A percentile compares a stretch with the other conserved stretches of the same genome.
These are phyloP conservation scores for Pterocles burchelli DNA, from an alignment of 2,113 vertebrate genomes.

Conservation along the genomic window DNA sequence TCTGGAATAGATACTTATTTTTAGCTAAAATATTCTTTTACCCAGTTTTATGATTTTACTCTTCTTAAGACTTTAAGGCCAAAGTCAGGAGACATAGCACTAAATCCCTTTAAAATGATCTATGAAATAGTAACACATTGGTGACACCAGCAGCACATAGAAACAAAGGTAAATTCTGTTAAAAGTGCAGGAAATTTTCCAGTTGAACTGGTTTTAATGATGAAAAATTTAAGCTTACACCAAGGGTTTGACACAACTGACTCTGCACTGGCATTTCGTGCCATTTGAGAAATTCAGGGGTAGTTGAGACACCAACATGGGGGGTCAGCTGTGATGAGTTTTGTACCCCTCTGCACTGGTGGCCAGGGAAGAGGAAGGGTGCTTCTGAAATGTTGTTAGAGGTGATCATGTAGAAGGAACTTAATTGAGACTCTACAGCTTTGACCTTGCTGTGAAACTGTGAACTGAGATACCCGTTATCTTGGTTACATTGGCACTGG, in stretches of 20 bases:
- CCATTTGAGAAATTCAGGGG: not conserved
- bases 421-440: not conserved
- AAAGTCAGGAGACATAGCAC: accelerated
- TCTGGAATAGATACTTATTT: not conserved
- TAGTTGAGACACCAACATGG: not conserved
- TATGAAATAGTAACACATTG: not conserved
- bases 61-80: not conserved
- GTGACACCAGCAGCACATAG: not conserved
- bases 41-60: not conserved
- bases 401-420: not conserved
- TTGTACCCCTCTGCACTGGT: not conserved
- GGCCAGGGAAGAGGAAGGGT: not conserved
- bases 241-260: not conserved
- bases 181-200: not conserved
- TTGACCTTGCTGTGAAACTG: not conserved
- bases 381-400: not conserved
- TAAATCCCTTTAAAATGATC: not conserved
- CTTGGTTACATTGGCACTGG: not conserved
- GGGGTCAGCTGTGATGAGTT: not conserved
- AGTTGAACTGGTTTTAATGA: not conserved
- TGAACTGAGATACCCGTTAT: not conserved
- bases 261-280: not conserved
- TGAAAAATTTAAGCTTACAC: not conserved
- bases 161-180: not conserved
- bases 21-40: not conserved